phyloP scores from a whole-genome alignment of 2,113 vertebrate genomes.

The Hypocryptadius cinnamomeus region DNA sequence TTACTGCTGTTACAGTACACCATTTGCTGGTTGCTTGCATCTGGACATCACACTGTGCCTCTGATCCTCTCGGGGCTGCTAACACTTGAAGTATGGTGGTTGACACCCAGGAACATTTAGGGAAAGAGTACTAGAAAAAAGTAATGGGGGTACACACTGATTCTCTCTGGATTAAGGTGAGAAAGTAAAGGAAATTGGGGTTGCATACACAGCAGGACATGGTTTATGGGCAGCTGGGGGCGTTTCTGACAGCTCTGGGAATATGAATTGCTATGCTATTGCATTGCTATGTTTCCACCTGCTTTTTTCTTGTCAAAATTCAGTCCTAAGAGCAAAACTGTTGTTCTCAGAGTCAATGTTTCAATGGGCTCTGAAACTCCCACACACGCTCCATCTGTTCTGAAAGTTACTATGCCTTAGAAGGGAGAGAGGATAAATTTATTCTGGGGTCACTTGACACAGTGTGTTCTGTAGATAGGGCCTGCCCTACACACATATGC shows the following conservation, averaged over 20 bases:
- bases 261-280: background rate
- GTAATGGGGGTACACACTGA: background rate
- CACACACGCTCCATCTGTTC: background rate
- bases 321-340: background rate
- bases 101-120: background rate
- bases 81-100: background rate
- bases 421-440: background rate
- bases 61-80: background rate
- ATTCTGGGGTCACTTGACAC: background rate
- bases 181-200: background rate
- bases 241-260: background rate
- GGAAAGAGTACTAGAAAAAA: background rate
- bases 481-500: background rate
- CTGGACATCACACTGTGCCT: background rate
- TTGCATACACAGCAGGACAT: background rate
- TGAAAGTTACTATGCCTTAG: background rate
- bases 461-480: background rate
- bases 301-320: background rate
- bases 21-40: background rate
- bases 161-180: background rate
- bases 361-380: background rate
- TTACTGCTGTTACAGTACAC: background rate
- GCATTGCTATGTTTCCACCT: background rate
- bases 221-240: background rate
- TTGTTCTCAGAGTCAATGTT: background rate